Evolutionary conservation across 2,113 vertebrate species (phyloP).

Genomic region (Oncorhynchus clarkii): DNA sequence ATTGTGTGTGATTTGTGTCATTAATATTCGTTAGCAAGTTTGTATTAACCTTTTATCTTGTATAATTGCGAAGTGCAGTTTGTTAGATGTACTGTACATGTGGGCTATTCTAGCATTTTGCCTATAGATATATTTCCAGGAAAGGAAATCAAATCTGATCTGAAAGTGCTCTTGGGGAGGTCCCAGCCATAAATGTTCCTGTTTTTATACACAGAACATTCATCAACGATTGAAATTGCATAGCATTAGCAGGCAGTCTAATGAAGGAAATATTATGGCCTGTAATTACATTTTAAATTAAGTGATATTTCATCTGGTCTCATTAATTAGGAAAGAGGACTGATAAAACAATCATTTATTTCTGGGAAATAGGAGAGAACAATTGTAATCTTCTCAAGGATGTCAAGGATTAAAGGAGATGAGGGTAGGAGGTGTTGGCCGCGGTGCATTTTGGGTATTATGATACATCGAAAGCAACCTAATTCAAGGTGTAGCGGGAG

Average conservation of each 20-base stretch:
- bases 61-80: slow-evolving; percentile 29
- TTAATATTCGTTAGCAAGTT: slow-evolving; percentile 67
- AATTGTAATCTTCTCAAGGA: slow-evolving; percentile 39
- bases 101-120: slow-evolving; percentile 18
- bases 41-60: slow-evolving; percentile 67
- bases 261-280: slow-evolving; percentile 74
- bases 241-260: slow-evolving; percentile 62
- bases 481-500: not conserved
- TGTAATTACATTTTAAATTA: slow-evolving; percentile 80
- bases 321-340: slow-evolving; percentile 74
- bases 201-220: slow-evolving; percentile 64
- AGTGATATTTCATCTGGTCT: slow-evolving; percentile 78
- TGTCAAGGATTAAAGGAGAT: slow-evolving; percentile 43
- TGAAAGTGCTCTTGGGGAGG: slow-evolving; percentile 31
- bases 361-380: slow-evolving; percentile 48
- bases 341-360: slow-evolving; percentile 65
- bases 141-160: slow-evolving; percentile 54
- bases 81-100: slow-evolving; percentile 9
- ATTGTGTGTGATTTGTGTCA: slow-evolving; percentile 65
- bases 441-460: slow-evolving; percentile 21
- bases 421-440: slow-evolving; percentile 13
- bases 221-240: slow-evolving; percentile 61
- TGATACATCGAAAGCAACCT: not conserved
- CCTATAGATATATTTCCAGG: slow-evolving; percentile 39
- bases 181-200: slow-evolving; percentile 63